These are phyloP conservation scores for Scolopax bukidnonensis DNA, from an alignment of 2,797 vertebrate species.

Conservation along the genomic window DNA sequence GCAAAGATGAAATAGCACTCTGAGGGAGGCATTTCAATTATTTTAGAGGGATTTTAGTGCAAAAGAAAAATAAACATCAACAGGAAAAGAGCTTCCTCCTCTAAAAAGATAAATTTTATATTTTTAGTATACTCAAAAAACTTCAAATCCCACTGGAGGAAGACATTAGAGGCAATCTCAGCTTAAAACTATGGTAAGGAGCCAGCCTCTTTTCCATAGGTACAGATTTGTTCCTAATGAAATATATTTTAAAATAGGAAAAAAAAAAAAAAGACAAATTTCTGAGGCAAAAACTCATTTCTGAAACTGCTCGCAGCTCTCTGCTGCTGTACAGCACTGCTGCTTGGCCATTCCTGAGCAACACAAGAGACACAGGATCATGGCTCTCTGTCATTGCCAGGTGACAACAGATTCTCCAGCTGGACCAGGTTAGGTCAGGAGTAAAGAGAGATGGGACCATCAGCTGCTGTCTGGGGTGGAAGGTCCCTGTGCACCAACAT, in stretches of 20 bases:
- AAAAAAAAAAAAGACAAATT: background rate
- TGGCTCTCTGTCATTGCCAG: accelerated
- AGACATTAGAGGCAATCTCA: background rate
- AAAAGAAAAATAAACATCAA: background rate
- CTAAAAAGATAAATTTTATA: background rate
- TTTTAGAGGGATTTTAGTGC: background rate
- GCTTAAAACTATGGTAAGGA: background rate
- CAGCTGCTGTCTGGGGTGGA: background rate
- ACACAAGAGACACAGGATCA: too few relatives aligned
- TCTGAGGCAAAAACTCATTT: background rate
- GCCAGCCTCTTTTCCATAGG: background rate
- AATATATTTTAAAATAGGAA: background rate
- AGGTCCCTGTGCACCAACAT: background rate
- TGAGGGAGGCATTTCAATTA: background rate
- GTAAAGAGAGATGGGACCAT: background rate
- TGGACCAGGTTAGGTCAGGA: background rate
- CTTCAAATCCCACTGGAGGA: background rate
- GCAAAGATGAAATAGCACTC: background rate
- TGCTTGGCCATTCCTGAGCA: background rate
- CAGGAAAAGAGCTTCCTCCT: background rate
- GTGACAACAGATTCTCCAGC: background rate
- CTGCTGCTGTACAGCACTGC: background rate
- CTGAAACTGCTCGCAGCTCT: background rate
- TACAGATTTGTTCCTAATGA: background rate
- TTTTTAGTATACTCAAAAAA: background rate